phyloP scores from a whole-genome alignment of 2,888 invertebrate genomes.

The Drosophila histrio region DNA sequence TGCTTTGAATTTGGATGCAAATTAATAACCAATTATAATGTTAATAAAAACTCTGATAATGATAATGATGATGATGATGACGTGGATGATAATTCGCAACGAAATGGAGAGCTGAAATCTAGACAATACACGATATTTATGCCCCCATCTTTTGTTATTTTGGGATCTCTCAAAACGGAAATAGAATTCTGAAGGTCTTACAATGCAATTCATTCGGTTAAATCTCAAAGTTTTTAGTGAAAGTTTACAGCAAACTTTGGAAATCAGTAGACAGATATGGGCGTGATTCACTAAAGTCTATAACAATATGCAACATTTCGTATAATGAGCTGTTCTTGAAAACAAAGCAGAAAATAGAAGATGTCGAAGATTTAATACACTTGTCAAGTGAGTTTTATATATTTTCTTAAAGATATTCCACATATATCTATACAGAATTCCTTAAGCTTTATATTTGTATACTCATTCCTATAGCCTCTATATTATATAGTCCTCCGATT shows the following conservation, averaged over 20 bases:
- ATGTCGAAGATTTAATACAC: not conserved
- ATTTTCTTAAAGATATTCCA: not conserved
- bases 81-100: slow-evolving; percentile 25
- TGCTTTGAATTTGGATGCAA: slow-evolving; percentile 71
- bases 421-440: not conserved
- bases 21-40: slow-evolving; percentile 73
- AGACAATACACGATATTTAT: slow-evolving; percentile 21
- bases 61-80: slow-evolving; percentile 27
- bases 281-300: slow-evolving; percentile 10
- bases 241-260: slow-evolving; percentile 34
- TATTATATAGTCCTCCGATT: not conserved
- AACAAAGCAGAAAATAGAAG: not conserved
- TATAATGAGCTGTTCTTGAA: slow-evolving; percentile 1
- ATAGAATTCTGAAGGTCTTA: slow-evolving; percentile 64
- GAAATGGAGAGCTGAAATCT: slow-evolving; percentile 29
- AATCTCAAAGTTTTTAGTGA: slow-evolving; percentile 32
- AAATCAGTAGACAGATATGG: slow-evolving; percentile 5
- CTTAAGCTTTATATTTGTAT: no score
- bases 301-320: not conserved
- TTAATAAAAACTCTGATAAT: slow-evolving; percentile 53
- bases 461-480: no score
- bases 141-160: slow-evolving; percentile 23
- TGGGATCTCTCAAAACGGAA: slow-evolving; percentile 48
- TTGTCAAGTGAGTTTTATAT: not conserved
- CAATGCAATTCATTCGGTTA: slow-evolving; percentile 30